Evolutionary conservation across 2,888 invertebrate genomes (phyloP).

Genomic region (Mythimna impura): DNA sequence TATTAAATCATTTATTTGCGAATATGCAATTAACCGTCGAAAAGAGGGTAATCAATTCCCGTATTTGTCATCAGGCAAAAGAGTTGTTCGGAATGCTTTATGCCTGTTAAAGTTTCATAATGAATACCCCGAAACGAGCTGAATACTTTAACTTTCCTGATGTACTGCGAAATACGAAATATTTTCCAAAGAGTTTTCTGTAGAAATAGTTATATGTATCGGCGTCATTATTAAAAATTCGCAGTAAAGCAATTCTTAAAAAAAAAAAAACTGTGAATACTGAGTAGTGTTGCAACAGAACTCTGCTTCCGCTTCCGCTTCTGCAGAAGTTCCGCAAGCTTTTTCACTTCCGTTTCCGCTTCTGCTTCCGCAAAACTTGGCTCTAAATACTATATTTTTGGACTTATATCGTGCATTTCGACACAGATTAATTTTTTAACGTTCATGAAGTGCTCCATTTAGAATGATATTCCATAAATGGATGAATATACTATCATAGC

Average conservation of each 20-base stretch:
- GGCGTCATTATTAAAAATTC: background rate
- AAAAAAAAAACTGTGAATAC: background rate
- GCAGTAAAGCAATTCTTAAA: background rate
- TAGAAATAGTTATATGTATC: background rate
- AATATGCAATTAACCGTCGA: conserved; percentile 21
- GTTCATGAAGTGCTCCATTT: no score
- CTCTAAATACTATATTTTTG: no score
- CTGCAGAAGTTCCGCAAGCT: no score
- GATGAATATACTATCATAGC: no score
- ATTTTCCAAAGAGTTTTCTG: background rate
- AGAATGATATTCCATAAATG: no score
- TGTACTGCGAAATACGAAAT: background rate
- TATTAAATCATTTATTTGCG: conserved; percentile 14
- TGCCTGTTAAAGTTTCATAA: background rate
- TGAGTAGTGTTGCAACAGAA: no score
- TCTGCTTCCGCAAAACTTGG: no score
- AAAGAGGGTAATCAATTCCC: conserved; percentile 1
- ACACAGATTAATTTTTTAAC: no score
- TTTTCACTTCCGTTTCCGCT: no score
- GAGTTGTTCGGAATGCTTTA: background rate
- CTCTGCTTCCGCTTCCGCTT: no score
- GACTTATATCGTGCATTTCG: no score
- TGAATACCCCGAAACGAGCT: conserved; percentile 5
- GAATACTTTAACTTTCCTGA: no score
- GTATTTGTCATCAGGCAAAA: conserved; percentile 7